Conservation (phyloP, 2,888 invertebrate genomes). For the Anarsia innoxiella region DNA sequence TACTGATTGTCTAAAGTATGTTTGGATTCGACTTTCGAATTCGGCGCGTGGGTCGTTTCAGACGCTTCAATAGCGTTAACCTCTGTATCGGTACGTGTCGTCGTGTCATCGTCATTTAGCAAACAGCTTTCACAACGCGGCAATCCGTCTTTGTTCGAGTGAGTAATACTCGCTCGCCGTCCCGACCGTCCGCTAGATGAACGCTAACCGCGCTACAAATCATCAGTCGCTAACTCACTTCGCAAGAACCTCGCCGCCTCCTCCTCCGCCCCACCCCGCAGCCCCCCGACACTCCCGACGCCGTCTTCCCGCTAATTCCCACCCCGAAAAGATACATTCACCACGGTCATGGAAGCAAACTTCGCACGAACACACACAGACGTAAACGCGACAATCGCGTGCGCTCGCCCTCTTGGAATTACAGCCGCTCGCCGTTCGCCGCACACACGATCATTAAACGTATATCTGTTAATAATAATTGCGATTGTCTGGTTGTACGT, state of each 20-base stretch:
- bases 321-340: constrained; percentile 41
- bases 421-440: constrained; percentile 39
- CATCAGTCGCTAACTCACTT: constrained; percentile 54
- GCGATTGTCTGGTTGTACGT: constrained; percentile 66
- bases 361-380: constrained; percentile 40
- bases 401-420: constrained; percentile 32
- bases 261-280: constrained; percentile 16
- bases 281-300: too few species aligned
- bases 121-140: constrained; percentile 27
- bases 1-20: too few species aligned
- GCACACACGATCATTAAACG: constrained; percentile 64
- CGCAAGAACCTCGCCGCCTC: constrained; percentile 35
- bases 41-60: neutral
- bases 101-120: constrained; percentile 7
- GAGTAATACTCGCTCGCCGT: constrained; percentile 38
- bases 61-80: too few species aligned
- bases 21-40: too few species aligned
- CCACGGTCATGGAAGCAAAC: constrained; percentile 33
- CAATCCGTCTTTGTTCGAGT: constrained; percentile 46
- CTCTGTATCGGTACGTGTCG: too few species aligned
- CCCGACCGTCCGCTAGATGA: constrained; percentile 47
- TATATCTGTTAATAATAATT: constrained; percentile 71
- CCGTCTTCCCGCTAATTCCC: constrained; percentile 47
- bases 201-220: constrained; percentile 61
- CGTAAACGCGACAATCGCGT: constrained; percentile 44